Percentiles rank a stretch among this genome's conserved stretches.
phyloP scores from a whole-genome alignment of 2,888 invertebrate genomes.

The Ophion slaviceki region DNA sequence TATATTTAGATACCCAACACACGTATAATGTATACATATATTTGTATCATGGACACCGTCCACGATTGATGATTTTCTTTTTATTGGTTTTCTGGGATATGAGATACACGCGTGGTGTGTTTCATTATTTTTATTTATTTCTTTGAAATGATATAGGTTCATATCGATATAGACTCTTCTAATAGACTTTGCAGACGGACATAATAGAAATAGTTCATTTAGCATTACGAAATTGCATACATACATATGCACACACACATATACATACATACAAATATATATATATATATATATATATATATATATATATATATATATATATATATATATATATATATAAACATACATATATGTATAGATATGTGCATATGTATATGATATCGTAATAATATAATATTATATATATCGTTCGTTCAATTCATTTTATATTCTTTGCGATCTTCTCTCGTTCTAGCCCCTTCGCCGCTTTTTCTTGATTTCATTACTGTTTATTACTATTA shows the following conservation, averaged over 20 bases:
- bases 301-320: constrained; percentile 71
- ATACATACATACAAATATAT: constrained; percentile 74
- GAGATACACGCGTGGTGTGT: background rate
- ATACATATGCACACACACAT: constrained; percentile 71
- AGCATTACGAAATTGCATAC: constrained; percentile 74
- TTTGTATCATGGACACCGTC: constrained; percentile 4
- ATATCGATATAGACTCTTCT: constrained; percentile 80
- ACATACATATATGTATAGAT: constrained; percentile 41
- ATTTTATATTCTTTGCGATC: constrained; percentile 75
- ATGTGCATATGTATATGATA: constrained; percentile 35
- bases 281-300: constrained; percentile 67
- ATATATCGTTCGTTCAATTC: constrained; percentile 72
- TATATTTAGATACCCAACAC: too few species aligned
- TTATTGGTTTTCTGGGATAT: constrained; percentile 17
- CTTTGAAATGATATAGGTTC: constrained; percentile 38
- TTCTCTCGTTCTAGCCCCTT: constrained; percentile 67
- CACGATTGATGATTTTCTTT: constrained; percentile 7
- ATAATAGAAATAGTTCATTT: constrained; percentile 82
- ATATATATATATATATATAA: constrained; percentile 70
- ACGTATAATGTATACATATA: constrained; percentile 36
- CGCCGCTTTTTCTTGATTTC: constrained; percentile 56
- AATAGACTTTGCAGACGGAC: constrained; percentile 83
- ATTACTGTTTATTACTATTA: constrained; percentile 37
- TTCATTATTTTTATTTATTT: constrained; percentile 9
- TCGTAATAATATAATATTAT: constrained; percentile 61